These are phyloP conservation scores for Heteromurus nitidus DNA, from an alignment of 2,888 invertebrate genomes.

Conservation along the genomic window DNA sequence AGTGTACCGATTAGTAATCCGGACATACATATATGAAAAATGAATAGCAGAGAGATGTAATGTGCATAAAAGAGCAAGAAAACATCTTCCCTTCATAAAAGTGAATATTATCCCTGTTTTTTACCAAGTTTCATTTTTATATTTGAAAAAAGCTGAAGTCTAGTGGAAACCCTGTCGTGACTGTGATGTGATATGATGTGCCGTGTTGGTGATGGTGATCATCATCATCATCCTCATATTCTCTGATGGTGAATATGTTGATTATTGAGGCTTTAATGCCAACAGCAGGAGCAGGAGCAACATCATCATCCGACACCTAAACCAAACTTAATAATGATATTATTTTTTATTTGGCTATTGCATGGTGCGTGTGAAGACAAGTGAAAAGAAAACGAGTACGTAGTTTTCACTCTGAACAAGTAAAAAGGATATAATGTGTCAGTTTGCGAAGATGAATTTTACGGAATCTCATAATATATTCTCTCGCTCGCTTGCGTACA, in stretches of 20 bases:
- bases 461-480: neutral
- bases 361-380: conserved; percentile 22
- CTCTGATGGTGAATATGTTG: neutral
- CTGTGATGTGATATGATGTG: conserved; percentile 30
- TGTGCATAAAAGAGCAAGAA: conserved; percentile 2
- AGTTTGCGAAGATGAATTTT: neutral
- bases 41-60: neutral
- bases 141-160: neutral
- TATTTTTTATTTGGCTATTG: conserved; percentile 20
- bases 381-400: conserved; percentile 6
- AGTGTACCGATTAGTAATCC: conserved; percentile 21
- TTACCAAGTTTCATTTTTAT: conserved; percentile 1
- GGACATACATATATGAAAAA: neutral
- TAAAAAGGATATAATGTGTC: neutral
- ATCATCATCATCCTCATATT: no score
- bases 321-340: conserved; percentile 30
- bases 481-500: neutral
- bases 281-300: conserved; percentile 29
- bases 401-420: conserved; percentile 5
- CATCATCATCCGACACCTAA: conserved; percentile 41
- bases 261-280: conserved; percentile 36
- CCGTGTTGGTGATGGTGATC: neutral
- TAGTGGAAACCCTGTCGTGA: conserved; percentile 41
- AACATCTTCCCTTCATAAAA: neutral
- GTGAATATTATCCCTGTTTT: conserved; percentile 14